Evolutionary conservation across 2,888 invertebrate genomes (phyloP).

Genomic region (Stegana nigrithorax): DNA sequence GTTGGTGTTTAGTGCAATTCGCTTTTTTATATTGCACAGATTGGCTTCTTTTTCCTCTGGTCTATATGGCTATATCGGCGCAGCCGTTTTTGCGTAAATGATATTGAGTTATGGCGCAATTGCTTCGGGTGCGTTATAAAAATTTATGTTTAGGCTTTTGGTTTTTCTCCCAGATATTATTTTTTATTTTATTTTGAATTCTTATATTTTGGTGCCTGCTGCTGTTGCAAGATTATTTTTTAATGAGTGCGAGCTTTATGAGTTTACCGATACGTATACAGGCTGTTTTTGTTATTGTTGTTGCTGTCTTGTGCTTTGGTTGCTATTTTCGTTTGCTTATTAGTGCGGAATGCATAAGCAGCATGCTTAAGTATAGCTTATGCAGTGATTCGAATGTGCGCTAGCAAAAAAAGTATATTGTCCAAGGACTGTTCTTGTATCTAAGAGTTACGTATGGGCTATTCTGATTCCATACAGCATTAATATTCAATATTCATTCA

Average conservation of each 20-base stretch:
- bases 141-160: slow-evolving; percentile 8
- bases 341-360: too few species aligned
- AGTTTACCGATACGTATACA: slow-evolving; percentile 45
- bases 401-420: too few species aligned
- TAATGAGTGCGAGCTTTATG: slow-evolving; percentile 55
- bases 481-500: too few species aligned
- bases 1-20: slow-evolving; percentile 13
- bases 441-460: too few species aligned
- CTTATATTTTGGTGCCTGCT: not conserved
- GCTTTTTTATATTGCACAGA: not conserved
- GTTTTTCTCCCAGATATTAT: not conserved
- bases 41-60: not conserved
- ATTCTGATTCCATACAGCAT: too few species aligned
- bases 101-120: slow-evolving; percentile 16
- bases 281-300: slow-evolving; percentile 13
- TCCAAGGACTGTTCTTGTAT: too few species aligned
- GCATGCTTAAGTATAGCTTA: too few species aligned
- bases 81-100: slow-evolving; percentile 13
- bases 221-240: slow-evolving; percentile 40
- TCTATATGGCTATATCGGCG: slow-evolving; percentile 6
- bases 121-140: slow-evolving; percentile 20
- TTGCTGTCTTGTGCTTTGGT: too few species aligned
- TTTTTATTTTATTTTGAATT: not conserved
- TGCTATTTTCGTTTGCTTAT: too few species aligned
- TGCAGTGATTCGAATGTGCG: too few species aligned